Base-by-base conservation (phyloP, 2,113 vertebrate species). In the Galeopterus variegatus region DNA sequence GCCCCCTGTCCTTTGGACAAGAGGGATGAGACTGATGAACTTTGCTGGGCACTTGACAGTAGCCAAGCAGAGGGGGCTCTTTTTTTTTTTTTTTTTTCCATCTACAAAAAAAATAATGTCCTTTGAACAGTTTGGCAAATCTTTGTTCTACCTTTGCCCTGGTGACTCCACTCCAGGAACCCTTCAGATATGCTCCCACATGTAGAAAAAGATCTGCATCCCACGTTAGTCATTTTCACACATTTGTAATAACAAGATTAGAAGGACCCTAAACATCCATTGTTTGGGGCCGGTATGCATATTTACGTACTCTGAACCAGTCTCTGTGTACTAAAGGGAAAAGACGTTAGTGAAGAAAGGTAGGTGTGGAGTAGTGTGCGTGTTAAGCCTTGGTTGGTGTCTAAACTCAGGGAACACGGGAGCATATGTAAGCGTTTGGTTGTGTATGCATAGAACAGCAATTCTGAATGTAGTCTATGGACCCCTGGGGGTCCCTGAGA, bases 1-100 rank as follows among this genome's bases (percentile, higher is more conserved):
- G 21, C 62, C 50, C 54, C 14, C 76, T 65, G 31, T 69, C n/a
- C 84, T 67, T 13, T 65, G 83, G n/a, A 19, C 23, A 58, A 95
- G 48, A n/a, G 36, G 54, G 28, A 64, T 52, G 7, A 41, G 72
- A 9, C n/a, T 23, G 24, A 19, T 14, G 26, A 72, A 52, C 26
- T n/a, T 52, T 3, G n/a, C 62, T 73, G 56, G 65, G 41, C 12
- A 24, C 48, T 70, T 41, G 4, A 64, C 21, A 33, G 14, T 45
- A 36, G 58, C 77, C 67, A 81, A 36, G 21, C 28, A 81, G 60
- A 89, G 87, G 58, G 18, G 23, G 4, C 41, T 81, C 15, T 88
- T 65, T 90, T 90, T 87, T 41, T n/a, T 48, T 85, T 87, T 41
- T n/a, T 48, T 85, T 87, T 41, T n/a, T 48, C 81, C 26, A 72